Evolutionary conservation across 2,888 invertebrate genomes (phyloP), one percentile per base, ranked within the genome.

Genomic region (Andrena minutula): DNA sequence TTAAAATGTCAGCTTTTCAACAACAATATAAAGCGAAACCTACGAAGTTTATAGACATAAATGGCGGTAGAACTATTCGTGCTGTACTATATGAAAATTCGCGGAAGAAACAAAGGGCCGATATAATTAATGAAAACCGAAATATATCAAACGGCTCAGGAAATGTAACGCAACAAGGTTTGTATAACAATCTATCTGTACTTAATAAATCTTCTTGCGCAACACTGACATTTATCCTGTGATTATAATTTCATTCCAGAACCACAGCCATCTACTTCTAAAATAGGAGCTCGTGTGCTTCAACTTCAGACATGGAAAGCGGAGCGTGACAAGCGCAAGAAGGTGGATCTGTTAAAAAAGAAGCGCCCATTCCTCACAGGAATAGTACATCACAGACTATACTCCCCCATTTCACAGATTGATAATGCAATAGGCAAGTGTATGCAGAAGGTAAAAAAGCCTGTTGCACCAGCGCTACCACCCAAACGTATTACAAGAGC

Each of bases 281-380:
- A 26, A 28, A 0, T 1, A 8, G 30, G 47, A 4, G 0, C 87
- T 3, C 81, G 86, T 8, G 28, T 53, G 2, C 63, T 66, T 0
- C 82, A 86, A 49, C 73, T 93, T 0, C 30, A 72, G 3, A 87
- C 84, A 74, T 93, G 93, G 93, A 87, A 85, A 64, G 83, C 79
- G 3, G 91, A 92, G 26, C 88, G 87, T 0, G 88, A 89, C 0
- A 47, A 80, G 26, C 84, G 75, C 1, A 92, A 80, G 5, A 88
- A 86, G 65, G 2, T 88, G 0, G 89, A 90, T 6, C 74, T 88
- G 2, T 12, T 51, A 0, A 86, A 84, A n/a, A 91, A 91, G 5
- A 91, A 91, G 65, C 93, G 91, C 2, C 85, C 86, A 0, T 93
- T 93, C 30, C 90, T 91, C 79, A 93, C 93, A 0, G 87, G 93